phyloP scores from a whole-genome alignment of 2,797 vertebrate species.

The Sebastes cheni region DNA sequence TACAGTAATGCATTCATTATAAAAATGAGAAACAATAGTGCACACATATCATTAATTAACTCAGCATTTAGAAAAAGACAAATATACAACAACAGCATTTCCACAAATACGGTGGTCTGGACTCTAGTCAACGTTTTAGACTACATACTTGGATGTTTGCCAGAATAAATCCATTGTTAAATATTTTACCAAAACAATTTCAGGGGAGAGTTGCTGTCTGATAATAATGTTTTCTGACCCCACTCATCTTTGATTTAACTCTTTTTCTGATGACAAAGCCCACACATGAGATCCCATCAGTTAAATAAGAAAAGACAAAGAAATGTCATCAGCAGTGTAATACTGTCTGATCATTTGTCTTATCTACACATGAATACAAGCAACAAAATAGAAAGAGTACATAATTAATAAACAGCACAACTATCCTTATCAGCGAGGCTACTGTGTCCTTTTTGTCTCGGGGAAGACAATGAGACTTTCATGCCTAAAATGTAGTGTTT shows the following conservation, averaged over 20 bases:
- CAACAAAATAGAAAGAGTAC: constrained; percentile 45
- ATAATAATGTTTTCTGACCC: constrained; percentile 75
- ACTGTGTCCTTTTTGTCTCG: constrained; percentile 62
- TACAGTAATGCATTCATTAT: constrained; percentile 86
- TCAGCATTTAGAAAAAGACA: constrained; percentile 66
- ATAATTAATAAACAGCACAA: constrained; percentile 68
- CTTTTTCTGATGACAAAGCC: constrained; percentile 78
- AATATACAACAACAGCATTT: constrained; percentile 38
- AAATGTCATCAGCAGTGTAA: constrained; percentile 67
- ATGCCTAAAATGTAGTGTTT: constrained; percentile 92
- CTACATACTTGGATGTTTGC: constrained; percentile 70
- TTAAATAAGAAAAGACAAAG: constrained; percentile 61
- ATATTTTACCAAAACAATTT: constrained; percentile 49
- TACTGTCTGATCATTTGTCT: constrained; percentile 65
- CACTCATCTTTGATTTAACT: constrained; percentile 84
- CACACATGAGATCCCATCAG: constrained; percentile 55
- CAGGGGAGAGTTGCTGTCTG: constrained; percentile 73
- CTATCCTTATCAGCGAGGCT: constrained; percentile 63
- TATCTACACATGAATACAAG: constrained; percentile 52
- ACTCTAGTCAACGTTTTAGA: constrained; percentile 13
- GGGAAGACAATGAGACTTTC: constrained; percentile 78
- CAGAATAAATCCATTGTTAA: constrained; percentile 77
- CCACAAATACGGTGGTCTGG: constrained; percentile 3
- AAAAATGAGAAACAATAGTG: constrained; percentile 81
- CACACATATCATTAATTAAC: constrained; percentile 84